These are phyloP conservation scores for Fukomys damarensis DNA, from an alignment of 2,113 vertebrate species.

Conservation along the genomic window DNA sequence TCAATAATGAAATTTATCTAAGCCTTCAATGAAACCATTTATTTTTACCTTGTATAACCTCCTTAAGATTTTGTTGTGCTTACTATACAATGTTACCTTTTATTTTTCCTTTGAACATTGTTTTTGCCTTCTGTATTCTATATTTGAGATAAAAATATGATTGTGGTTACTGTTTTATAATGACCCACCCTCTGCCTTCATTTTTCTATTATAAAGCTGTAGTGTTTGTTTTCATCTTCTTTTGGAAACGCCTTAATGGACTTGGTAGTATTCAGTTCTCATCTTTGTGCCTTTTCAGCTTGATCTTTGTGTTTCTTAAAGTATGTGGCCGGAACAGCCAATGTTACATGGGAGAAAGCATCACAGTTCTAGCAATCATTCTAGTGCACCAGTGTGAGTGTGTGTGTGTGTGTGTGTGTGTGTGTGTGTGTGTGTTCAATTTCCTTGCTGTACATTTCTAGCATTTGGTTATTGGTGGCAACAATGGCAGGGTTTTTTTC, in stretches of 20 bases:
- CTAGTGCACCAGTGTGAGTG: background rate
- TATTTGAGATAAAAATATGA: slow-evolving; percentile 27
- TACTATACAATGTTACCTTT: background rate
- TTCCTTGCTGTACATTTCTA: background rate
- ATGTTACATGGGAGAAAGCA: background rate
- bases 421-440: background rate
- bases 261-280: background rate
- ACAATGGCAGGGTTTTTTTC: background rate
- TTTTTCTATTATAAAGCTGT: background rate
- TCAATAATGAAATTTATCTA: slow-evolving; percentile 24
- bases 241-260: background rate
- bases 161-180: background rate
- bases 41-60: background rate
- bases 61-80: background rate
- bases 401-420: background rate
- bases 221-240: background rate
- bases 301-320: slow-evolving; percentile 26
- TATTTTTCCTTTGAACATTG: background rate
- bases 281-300: background rate
- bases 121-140: background rate
- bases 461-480: background rate
- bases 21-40: background rate
- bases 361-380: background rate
- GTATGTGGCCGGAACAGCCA: background rate
- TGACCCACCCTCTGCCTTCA: background rate